Evolutionary conservation across 1,140 invertebrate genomes (phyloP).

Genomic region (Papilio polytes): DNA sequence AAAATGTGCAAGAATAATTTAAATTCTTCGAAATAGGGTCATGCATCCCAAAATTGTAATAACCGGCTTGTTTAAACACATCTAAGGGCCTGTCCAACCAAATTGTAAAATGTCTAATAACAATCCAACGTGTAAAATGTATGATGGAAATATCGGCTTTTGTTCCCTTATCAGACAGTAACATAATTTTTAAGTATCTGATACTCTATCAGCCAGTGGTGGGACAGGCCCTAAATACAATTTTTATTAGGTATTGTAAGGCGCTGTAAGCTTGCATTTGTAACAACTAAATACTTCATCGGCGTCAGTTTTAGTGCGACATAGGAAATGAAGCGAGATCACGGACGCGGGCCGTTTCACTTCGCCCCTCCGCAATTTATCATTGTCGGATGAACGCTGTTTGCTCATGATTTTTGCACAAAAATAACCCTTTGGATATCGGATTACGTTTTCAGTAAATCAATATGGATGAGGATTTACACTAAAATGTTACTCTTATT

Average conservation of each 20-base stretch:
- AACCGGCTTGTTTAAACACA: not conserved
- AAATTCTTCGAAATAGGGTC: not conserved
- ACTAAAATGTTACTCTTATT: not conserved
- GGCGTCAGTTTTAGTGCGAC: conserved; percentile 50
- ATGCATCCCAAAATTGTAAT: not conserved
- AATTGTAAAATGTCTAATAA: no score
- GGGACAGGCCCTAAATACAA: no score
- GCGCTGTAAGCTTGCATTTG: not conserved
- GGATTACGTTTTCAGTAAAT: conserved; percentile 4
- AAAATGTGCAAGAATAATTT: no score
- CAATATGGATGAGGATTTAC: not conserved
- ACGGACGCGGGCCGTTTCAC: conserved; percentile 51
- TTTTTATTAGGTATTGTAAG: not conserved
- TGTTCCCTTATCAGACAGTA: no score
- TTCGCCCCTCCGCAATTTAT: conserved; percentile 54
- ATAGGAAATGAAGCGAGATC: conserved; percentile 54
- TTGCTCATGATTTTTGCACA: conserved; percentile 74
- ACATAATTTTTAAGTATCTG: no score
- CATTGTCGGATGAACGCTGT: conserved; percentile 63
- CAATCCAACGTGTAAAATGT: no score
- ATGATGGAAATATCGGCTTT: no score
- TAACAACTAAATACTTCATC: conserved; percentile 16
- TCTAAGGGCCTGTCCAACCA: no score
- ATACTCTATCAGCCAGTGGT: no score
- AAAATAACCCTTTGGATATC: conserved; percentile 57